A percentile compares a stretch with the other conserved stretches of the same genome.
Conservation (phyloP, 2,113 vertebrate species). For the Rhadina sibilatrix region DNA sequence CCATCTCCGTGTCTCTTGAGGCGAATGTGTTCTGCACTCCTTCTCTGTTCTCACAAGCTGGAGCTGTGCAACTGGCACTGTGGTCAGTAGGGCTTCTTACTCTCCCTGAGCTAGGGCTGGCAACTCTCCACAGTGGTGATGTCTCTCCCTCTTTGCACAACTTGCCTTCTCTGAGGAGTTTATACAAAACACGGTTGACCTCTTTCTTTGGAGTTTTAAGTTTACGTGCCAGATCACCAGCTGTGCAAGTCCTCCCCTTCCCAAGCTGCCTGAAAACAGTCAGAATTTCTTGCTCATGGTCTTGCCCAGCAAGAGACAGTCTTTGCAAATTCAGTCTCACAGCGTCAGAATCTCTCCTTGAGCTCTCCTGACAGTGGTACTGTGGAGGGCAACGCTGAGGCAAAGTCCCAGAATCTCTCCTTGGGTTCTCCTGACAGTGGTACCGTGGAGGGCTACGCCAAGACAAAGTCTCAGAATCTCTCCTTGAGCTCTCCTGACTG, state of each 20-base stretch:
- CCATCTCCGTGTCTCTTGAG: constrained; percentile 69
- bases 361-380: rapidly evolving
- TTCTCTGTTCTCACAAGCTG: not conserved
- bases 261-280: constrained; percentile 65
- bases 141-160: constrained; percentile 51
- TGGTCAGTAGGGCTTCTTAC: not conserved
- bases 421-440: rapidly evolving
- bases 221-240: constrained; percentile 67
- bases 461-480: too few relatives aligned
- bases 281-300: constrained; percentile 26
- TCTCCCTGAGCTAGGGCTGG: not conserved
- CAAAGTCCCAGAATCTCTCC: too few relatives aligned
- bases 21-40: not conserved
- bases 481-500: too few relatives aligned
- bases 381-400: rapidly evolving
- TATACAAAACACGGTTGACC: constrained; percentile 82
- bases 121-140: constrained; percentile 80
- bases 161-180: constrained; percentile 65
- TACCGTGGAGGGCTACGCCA: not conserved
- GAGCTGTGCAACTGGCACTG: not conserved
- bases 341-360: not conserved
- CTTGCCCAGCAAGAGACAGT: not conserved
- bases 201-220: constrained; percentile 77
- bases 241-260: constrained; percentile 64
- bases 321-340: constrained; percentile 35